Evolutionary conservation across 2,888 invertebrate species (phyloP), one percentile per base, ranked within the genome.

Genomic region (Flexamia atlantica): DNA sequence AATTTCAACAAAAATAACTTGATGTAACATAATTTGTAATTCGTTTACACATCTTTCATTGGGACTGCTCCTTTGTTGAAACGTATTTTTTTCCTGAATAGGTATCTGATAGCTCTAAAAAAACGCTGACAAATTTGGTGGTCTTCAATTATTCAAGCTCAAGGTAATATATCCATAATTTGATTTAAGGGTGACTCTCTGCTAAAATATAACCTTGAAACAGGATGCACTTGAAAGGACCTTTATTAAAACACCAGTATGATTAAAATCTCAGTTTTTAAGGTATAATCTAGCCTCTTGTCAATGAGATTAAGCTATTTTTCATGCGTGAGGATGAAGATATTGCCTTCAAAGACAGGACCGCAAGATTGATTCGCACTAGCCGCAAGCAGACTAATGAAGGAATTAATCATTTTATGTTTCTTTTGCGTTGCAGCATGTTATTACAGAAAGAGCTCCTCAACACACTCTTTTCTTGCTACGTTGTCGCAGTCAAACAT

Each of bases 311-410:
- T 64, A 72, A 40, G 72, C 40, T 12, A 72, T 72, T 72, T 72
- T 72, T 72, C 72, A 72, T 10, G 20, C 40, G 57, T 3, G 57
- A 57, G 23, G 9, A 72, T 72, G 72, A 72, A 72, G 72, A 72
- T 36, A 72, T 72, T 20, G 72, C 42, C 68, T 23, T 72, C 72
- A 72, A 40, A 64, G 64, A 64, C 28, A 28, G 14, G 28, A 17
- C 64, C 64, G 40, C 76, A 50, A 76, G 76, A 76, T 76, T 76
- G 50, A 76, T 76, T 46, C 76, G 28, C 46, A 50, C 76, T 50
- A 50, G 25, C 76, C 76, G 76, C 42, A 42, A 1, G 30, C 25
- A 28, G 72, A 25, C 23, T 76, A 42, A 76, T 76, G 76, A 76
- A 46, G 25, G n/a, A n/a, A 50, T 50, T 76, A 76, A 76, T 76